A percentile compares a stretch with the other conserved stretches of the same genome.
phyloP scores from a whole-genome alignment of 2,888 invertebrate species.

The Synergus japonicus region DNA sequence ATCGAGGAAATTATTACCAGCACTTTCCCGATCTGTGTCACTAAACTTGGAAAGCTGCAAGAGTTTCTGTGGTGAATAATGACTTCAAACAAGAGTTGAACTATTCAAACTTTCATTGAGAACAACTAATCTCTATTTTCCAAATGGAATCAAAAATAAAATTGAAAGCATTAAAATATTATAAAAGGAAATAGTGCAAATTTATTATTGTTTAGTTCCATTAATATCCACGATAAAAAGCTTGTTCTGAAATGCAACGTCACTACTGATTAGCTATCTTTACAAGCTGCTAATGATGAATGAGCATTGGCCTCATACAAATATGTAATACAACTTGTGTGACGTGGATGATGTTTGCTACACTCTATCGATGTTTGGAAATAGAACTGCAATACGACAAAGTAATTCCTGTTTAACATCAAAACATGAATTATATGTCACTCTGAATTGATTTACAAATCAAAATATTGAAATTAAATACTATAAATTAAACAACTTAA shows the following conservation, averaged over 20 bases:
- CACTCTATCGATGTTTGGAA: background rate
- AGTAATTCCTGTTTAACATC: background rate
- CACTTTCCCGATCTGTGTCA: slow-evolving; percentile 4
- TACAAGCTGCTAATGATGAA: background rate
- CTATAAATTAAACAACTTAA: too few species aligned
- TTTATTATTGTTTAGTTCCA: background rate
- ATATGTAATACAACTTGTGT: background rate
- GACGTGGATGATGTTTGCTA: background rate
- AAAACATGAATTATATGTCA: background rate
- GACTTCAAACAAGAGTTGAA: background rate
- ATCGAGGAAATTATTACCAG: slow-evolving; percentile 21
- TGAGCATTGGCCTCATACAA: background rate
- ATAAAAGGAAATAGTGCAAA: background rate
- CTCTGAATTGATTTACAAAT: background rate
- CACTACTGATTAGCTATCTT: background rate
- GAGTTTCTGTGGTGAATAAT: background rate
- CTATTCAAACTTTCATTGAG: background rate
- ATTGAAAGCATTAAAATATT: background rate
- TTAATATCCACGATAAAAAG: background rate
- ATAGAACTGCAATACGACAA: background rate
- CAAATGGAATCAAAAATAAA: background rate
- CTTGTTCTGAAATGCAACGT: background rate
- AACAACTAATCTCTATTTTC: background rate
- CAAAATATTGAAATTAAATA: too few species aligned
- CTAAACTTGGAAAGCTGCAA: background rate